These are phyloP conservation scores for Hylaeus anthracinus DNA, from an alignment of 1,140 invertebrate genomes.

Conservation along the genomic window DNA sequence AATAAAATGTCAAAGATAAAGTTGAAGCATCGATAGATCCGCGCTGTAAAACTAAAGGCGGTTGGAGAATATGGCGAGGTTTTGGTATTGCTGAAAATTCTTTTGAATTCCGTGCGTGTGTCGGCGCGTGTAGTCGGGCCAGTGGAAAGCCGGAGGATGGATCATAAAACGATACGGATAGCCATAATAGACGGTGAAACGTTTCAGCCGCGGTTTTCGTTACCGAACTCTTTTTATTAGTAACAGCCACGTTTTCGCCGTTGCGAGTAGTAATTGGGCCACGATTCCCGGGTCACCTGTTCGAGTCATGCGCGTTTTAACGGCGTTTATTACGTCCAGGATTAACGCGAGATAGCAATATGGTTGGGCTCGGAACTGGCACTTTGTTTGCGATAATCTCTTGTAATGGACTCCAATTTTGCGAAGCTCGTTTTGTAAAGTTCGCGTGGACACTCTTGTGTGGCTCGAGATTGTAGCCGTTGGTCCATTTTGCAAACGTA, in stretches of 20 bases:
- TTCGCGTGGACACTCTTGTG: no score
- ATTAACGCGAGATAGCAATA: conserved; percentile 66
- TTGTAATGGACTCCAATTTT: conserved; percentile 11
- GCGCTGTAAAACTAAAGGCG: neutral
- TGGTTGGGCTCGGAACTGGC: conserved; percentile 47
- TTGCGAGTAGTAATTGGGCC: conserved; percentile 68
- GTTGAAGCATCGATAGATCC: conserved; percentile 26
- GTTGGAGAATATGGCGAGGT: conserved; percentile 12
- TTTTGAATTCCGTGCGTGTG: conserved; percentile 5
- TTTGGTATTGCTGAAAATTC: neutral
- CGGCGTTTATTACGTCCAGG: conserved; percentile 67
- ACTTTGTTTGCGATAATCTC: conserved; percentile 55
- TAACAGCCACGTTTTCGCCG: conserved; percentile 49
- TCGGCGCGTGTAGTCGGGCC: conserved; percentile 6
- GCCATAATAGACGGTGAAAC: conserved; percentile 55
- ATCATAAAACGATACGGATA: conserved; percentile 23
- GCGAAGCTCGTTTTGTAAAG: no score
- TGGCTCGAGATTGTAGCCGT: no score
- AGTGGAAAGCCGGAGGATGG: conserved; percentile 26
- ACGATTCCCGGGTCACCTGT: conserved; percentile 43
- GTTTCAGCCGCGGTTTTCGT: conserved; percentile 37
- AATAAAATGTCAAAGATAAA: conserved; percentile 30
- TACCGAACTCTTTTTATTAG: conserved; percentile 45
- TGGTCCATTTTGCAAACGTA: no score
- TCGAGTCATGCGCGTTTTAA: conserved; percentile 50